Evolutionary conservation across 2,113 vertebrate species (phyloP).

Genomic region (Chloropsis cyanopogon): DNA sequence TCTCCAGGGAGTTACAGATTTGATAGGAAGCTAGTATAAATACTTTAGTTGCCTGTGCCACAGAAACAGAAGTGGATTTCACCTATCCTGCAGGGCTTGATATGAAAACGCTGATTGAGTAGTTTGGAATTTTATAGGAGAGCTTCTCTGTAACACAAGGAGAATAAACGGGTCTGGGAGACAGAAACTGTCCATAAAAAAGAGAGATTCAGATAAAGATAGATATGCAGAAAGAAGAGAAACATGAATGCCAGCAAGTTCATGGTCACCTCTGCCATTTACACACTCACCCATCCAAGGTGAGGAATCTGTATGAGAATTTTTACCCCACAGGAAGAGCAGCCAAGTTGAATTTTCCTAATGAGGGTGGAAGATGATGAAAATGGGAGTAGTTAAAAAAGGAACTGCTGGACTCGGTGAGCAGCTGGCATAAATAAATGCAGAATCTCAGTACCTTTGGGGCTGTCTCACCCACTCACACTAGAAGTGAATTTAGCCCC

Average conservation of each 20-base stretch:
- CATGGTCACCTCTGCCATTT: not conserved
- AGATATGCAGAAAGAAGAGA: not conserved
- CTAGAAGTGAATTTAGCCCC: not conserved
- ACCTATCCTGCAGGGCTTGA: conserved; percentile 2
- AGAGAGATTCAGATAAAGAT: not conserved
- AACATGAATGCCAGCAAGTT: not conserved
- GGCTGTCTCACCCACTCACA: not conserved
- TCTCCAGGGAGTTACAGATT: conserved; percentile 21
- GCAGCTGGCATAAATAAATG: not conserved
- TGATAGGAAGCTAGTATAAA: not conserved
- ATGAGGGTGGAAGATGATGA: not conserved
- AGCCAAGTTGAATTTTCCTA: not conserved
- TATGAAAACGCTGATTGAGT: not conserved
- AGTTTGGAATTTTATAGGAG: not conserved
- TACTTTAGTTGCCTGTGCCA: not conserved
- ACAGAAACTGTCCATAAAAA: not conserved
- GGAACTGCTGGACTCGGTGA: not conserved
- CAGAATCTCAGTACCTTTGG: not conserved
- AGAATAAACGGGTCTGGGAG: not conserved
- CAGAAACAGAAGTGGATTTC: conserved; percentile 19
- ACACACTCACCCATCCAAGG: not conserved
- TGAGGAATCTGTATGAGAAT: not conserved
- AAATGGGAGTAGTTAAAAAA: not conserved
- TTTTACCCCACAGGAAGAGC: not conserved
- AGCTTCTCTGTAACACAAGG: not conserved